Conservation (phyloP, 2,797 vertebrate species). For the Melanotaenia maccullochi region DNA sequence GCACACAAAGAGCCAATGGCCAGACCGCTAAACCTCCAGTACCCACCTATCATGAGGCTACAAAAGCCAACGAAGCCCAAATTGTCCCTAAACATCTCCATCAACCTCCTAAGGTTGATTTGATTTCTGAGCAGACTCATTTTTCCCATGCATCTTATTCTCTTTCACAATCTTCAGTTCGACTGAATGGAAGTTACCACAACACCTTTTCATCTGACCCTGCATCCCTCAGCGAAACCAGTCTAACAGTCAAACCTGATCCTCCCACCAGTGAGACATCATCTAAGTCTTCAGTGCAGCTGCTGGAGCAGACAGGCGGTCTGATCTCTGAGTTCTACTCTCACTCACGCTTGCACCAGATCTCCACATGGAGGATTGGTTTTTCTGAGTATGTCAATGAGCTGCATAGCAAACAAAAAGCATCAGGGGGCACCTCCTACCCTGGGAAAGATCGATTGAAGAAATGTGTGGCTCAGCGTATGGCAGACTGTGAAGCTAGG, state of each 20-base stretch:
- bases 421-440: slow-evolving; percentile 80
- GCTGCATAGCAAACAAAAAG: slow-evolving; percentile 86
- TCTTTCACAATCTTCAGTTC: slow-evolving; percentile 60
- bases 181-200: slow-evolving; percentile 81
- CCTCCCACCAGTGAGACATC: slow-evolving; percentile 35
- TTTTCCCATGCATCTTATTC: slow-evolving; percentile 41
- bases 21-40: slow-evolving; percentile 49
- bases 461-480: slow-evolving; percentile 83
- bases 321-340: slow-evolving; percentile 96
- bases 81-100: slow-evolving; percentile 27
- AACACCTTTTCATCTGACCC: slow-evolving; percentile 53
- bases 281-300: slow-evolving; percentile 62
- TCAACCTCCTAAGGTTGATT: slow-evolving; percentile 23
- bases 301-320: slow-evolving; percentile 74
- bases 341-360: slow-evolving; percentile 95
- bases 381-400: slow-evolving; percentile 94
- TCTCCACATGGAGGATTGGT: slow-evolving; percentile 94
- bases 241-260: slow-evolving; percentile 29
- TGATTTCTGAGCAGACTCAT: slow-evolving; percentile 42
- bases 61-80: slow-evolving; percentile 34
- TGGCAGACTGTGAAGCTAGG: slow-evolving; percentile 48
- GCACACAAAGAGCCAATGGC: slow-evolving; percentile 29
- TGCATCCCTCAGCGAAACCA: slow-evolving; percentile 30
- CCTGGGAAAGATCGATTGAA: slow-evolving; percentile 93
- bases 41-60: slow-evolving; percentile 57